phyloP scores from a whole-genome alignment of 2,888 invertebrate genomes.

The Cheilosia scutellata region DNA sequence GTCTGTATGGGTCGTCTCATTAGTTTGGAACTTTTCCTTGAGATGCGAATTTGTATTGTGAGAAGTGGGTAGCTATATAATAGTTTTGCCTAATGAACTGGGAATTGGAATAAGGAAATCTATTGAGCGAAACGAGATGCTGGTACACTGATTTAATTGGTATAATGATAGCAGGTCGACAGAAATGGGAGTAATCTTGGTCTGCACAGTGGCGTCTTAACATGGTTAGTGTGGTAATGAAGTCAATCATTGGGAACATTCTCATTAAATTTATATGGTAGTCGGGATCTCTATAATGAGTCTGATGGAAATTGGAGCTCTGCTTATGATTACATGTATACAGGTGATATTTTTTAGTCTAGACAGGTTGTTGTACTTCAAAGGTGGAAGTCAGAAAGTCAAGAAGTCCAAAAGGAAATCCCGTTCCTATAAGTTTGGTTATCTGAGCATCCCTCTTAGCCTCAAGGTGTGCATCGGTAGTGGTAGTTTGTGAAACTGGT shows the following conservation, averaged over 20 bases:
- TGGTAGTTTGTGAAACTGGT: too few species aligned
- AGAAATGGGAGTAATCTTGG: conserved; percentile 13
- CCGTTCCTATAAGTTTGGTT: too few species aligned
- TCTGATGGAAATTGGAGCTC: too few species aligned
- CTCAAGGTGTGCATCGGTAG: too few species aligned
- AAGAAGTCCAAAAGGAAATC: too few species aligned
- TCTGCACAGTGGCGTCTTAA: conserved; percentile 12
- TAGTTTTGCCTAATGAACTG: conserved; percentile 52
- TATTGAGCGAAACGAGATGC: conserved; percentile 3
- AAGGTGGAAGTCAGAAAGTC: too few species aligned
- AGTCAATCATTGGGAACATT: not conserved
- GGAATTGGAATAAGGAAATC: conserved; percentile 59
- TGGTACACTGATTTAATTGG: conserved; percentile 15
- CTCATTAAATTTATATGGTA: not conserved
- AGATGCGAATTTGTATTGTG: conserved; percentile 29
- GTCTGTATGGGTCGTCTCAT: conserved; percentile 19
- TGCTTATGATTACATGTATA: too few species aligned
- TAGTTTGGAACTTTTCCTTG: conserved; percentile 12
- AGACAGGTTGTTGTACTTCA: too few species aligned
- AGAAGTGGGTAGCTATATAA: conserved; percentile 50
- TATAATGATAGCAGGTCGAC: conserved; percentile 5
- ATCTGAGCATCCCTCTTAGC: too few species aligned
- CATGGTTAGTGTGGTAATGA: not conserved
- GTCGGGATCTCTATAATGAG: too few species aligned
- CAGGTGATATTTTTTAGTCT: too few species aligned